Conservation (phyloP, 1,140 invertebrate species). For the Drosophila biarmipes region DNA sequence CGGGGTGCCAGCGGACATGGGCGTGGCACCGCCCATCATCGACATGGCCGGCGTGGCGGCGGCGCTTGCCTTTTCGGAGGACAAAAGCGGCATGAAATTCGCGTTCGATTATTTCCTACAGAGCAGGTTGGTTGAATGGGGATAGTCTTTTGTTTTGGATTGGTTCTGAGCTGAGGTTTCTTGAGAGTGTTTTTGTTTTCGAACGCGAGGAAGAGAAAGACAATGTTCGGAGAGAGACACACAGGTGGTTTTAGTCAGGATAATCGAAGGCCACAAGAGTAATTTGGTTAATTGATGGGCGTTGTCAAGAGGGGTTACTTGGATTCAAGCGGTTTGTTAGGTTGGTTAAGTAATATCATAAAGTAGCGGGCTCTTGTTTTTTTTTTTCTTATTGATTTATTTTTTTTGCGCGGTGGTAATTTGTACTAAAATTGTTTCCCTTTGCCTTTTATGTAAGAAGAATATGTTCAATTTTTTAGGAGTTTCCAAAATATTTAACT, state of each 20-base stretch:
- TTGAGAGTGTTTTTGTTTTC: conserved; percentile 27
- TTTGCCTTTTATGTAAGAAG: no score
- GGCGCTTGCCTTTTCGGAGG: conserved; percentile 80
- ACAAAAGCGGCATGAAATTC: conserved; percentile 84
- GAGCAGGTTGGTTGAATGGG: conserved; percentile 54
- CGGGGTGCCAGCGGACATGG: conserved; percentile 35
- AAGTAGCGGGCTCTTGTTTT: not conserved
- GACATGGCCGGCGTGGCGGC: conserved; percentile 55
- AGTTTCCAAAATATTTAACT: no score
- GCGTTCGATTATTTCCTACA: conserved; percentile 83
- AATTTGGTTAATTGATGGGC: conserved; percentile 35
- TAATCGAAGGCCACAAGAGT: conserved; percentile 36
- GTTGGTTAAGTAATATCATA: not conserved
- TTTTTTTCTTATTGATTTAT: not conserved
- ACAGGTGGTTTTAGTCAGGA: conserved; percentile 42
- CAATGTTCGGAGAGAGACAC: conserved; percentile 50
- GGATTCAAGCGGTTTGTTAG: not conserved
- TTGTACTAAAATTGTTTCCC: not conserved
- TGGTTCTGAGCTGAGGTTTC: conserved; percentile 47
- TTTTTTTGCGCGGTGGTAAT: not conserved
- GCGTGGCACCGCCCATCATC: conserved; percentile 56
- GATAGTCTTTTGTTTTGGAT: conserved; percentile 44
- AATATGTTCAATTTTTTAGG: no score
- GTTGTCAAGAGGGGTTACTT: conserved; percentile 14
- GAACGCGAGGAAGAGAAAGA: conserved; percentile 48